Evolutionary conservation across 2,888 invertebrate species (phyloP).

Genomic region (Cephalotes varians): DNA sequence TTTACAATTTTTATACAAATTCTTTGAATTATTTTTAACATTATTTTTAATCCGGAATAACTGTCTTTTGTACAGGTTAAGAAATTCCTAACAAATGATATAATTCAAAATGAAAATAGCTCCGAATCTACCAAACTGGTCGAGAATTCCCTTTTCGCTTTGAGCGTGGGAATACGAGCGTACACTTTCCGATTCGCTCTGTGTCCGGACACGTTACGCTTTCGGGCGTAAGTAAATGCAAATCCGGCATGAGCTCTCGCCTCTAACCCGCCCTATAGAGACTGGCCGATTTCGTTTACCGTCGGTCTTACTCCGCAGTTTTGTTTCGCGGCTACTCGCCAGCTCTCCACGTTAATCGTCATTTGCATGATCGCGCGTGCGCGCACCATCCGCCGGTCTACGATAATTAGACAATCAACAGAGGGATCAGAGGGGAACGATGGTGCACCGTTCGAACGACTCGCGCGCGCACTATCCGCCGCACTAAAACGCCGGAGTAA

Average conservation of each 20-base stretch:
- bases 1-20: neutral
- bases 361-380: slow-evolving; percentile 32
- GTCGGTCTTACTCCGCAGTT: slow-evolving; percentile 4
- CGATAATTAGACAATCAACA: slow-evolving; percentile 77
- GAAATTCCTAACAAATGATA: neutral
- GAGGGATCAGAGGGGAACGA: slow-evolving; percentile 65
- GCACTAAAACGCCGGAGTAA: slow-evolving; percentile 67
- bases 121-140: neutral
- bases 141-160: neutral
- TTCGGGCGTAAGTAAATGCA: neutral
- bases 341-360: slow-evolving; percentile 24
- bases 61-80: neutral
- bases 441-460: slow-evolving; percentile 18
- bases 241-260: slow-evolving; percentile 17
- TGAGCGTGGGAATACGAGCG: neutral
- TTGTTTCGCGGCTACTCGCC: slow-evolving; percentile 22
- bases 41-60: neutral
- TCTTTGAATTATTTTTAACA: neutral
- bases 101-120: neutral
- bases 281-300: slow-evolving; percentile 30
- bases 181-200: neutral
- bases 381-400: slow-evolving; percentile 53
- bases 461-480: slow-evolving; percentile 20
- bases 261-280: slow-evolving; percentile 1
- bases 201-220: neutral